These are phyloP conservation scores for Trachops cirrhosus DNA, from an alignment of 2,797 vertebrate genomes.

Conservation along the genomic window DNA sequence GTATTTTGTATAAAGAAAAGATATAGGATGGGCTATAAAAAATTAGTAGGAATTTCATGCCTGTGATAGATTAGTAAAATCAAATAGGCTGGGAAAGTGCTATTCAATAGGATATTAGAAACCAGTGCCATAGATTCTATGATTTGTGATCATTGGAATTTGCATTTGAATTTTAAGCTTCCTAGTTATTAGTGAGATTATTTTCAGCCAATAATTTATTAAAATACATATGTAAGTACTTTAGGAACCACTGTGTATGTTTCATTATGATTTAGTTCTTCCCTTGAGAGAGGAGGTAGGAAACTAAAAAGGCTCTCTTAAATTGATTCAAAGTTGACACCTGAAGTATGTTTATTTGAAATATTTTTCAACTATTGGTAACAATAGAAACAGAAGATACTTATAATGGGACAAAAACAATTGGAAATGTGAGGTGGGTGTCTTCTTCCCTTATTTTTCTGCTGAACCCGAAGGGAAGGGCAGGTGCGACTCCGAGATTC, in stretches of 20 bases:
- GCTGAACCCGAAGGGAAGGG: background rate
- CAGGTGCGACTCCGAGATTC: background rate
- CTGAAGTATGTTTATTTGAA: background rate
- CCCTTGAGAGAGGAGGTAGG: background rate
- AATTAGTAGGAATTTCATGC: background rate
- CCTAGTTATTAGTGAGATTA: background rate
- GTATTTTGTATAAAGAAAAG: background rate
- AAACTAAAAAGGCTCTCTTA: background rate
- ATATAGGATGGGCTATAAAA: background rate
- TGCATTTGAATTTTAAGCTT: background rate
- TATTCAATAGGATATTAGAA: background rate
- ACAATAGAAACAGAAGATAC: background rate
- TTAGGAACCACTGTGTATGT: background rate
- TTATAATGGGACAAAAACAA: background rate
- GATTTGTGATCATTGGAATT: background rate
- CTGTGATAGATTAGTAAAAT: constrained; percentile 2
- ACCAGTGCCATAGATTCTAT: background rate
- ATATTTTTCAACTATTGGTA: background rate
- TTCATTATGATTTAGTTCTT: constrained; percentile 7
- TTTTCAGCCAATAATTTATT: constrained; percentile 20
- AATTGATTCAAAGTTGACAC: background rate
- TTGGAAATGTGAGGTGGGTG: background rate
- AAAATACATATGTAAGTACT: background rate
- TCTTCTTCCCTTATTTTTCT: background rate
- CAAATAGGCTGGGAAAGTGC: background rate